Percentiles rank a stretch among this genome's conserved stretches.
These are phyloP conservation scores for Sipunculus nudus DNA, from an alignment of 2,888 invertebrate genomes.

Conservation along the genomic window DNA sequence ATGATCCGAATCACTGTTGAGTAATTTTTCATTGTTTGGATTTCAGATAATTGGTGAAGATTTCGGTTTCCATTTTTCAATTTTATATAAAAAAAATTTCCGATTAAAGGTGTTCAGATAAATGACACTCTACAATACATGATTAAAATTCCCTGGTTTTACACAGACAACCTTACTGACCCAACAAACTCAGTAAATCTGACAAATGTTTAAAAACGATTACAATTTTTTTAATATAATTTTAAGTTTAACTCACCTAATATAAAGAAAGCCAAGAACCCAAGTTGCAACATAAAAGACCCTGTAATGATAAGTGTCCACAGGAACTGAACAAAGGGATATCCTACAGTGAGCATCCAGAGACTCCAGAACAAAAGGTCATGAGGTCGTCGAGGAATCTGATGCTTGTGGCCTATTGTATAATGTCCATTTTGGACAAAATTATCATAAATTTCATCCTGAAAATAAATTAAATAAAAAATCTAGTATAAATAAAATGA, in stretches of 20 bases:
- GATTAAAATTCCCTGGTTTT: too few relatives aligned
- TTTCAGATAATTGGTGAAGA: too few relatives aligned
- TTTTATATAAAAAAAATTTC: too few relatives aligned
- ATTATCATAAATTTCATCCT: conserved; percentile 65
- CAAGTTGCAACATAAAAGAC: conserved; percentile 76
- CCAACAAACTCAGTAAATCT: too few relatives aligned
- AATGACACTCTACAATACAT: too few relatives aligned
- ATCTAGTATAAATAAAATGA: too few relatives aligned
- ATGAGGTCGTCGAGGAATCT: conserved; percentile 47
- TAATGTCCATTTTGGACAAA: conserved; percentile 57
- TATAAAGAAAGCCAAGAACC: conserved; percentile 76
- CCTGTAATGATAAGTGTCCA: conserved; percentile 68
- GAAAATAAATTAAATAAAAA: conserved; percentile 74
- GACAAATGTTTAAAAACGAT: too few relatives aligned
- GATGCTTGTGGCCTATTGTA: conserved; percentile 42
- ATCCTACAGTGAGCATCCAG: conserved; percentile 57
- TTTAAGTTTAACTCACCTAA: conserved; percentile 75
- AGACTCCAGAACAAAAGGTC: conserved; percentile 57
- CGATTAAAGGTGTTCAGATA: too few relatives aligned
- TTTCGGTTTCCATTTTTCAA: too few relatives aligned
- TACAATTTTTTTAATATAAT: not conserved
- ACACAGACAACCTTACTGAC: too few relatives aligned
- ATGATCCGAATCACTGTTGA: too few relatives aligned
- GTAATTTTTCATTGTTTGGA: too few relatives aligned
- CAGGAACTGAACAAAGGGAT: conserved; percentile 56